Evolutionary conservation across 2,113 vertebrate species (phyloP).

Genomic region (Cochlearius cochlearius): DNA sequence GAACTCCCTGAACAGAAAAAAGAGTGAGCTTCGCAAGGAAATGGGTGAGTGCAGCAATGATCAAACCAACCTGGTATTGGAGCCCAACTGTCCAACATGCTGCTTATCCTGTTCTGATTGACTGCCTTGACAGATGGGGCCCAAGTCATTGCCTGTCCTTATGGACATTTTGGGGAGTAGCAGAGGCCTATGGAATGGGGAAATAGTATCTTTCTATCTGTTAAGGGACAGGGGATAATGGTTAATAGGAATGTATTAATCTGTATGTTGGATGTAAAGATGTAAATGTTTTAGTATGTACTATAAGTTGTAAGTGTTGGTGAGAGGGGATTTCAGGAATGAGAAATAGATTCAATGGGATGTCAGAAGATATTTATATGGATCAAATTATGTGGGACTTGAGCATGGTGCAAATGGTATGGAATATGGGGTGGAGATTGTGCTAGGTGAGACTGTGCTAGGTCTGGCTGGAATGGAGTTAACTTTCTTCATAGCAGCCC

Average conservation of each 20-base stretch:
- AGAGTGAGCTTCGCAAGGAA: neutral
- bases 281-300: neutral
- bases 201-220: neutral
- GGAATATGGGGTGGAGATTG: neutral
- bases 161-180: no score
- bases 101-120: neutral
- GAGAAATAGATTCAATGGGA: neutral
- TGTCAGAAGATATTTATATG: neutral
- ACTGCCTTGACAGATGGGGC: neutral
- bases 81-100: neutral
- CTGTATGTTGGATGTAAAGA: neutral
- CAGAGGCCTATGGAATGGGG: neutral
- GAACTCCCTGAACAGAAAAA: neutral
- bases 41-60: neutral
- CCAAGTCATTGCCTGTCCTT: neutral
- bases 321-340: neutral
- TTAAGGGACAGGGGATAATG: neutral
- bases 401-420: neutral
- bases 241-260: neutral
- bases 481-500: neutral
- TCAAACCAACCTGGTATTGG: neutral
- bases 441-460: neutral
- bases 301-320: neutral
- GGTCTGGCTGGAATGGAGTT: neutral
- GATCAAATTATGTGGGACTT: neutral